Evolutionary conservation across 1,140 invertebrate genomes (phyloP), one percentile per base, ranked within the genome.

Genomic region (Drosophila ohnishii): DNA sequence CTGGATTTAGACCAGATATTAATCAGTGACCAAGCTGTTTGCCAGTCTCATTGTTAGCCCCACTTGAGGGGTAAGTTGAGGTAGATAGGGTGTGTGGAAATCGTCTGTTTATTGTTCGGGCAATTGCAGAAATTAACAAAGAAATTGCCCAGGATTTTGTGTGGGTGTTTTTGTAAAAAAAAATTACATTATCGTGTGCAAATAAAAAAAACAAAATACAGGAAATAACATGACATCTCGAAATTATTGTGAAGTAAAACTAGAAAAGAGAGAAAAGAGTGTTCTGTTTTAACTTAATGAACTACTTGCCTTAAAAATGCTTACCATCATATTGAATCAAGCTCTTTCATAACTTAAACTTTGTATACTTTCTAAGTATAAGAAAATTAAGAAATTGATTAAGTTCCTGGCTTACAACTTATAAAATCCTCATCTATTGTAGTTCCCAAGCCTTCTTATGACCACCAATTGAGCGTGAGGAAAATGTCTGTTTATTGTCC

Each of bases 81-180:
- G 19, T 1, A 35, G 16, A 44, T 5, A 48, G 25, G 47, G 9
- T 19, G n/a, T 47, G 56, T 14, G 42, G 32, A 16, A 39, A 50
- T 30, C 10, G 44, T 3, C 53, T 53, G 39, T 44, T 67, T 42
- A 56, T 80, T 81, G 66, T 63, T 61, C 28, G 58, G 62, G 40
- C 74, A 64, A 72, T 59, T 64, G 69, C 60, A 40, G 50, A 50
- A 75, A 84, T 84, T 75, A 75, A 78, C 60, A 66, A 78, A 39
- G 58, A 83, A 61, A 78, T 53, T 63, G 61, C 59, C 30, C 28
- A 28, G 37, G 48, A 7, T 25, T 35, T 10, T 16, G 9, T 32
- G 47, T 11, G 51, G 19, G 13, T 22, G 51, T 35, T 62, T 45
- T 69, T 70, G 47, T 60, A 19, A 40, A 48, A 75, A n/a, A 53